These are phyloP conservation scores for Nyctibius bracteatus DNA, from an alignment of 2,113 vertebrate species.

Conservation along the genomic window DNA sequence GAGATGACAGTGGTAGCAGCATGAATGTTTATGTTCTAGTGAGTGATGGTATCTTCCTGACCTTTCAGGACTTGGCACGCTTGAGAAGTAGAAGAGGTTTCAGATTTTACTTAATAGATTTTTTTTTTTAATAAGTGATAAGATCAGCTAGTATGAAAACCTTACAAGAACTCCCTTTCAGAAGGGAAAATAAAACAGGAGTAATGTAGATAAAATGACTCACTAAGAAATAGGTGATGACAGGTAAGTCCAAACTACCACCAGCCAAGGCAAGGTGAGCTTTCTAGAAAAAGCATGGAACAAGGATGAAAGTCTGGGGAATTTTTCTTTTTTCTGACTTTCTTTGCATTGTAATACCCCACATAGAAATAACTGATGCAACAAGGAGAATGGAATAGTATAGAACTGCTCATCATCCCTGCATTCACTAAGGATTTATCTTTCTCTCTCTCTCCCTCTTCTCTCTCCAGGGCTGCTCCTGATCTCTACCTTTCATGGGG, in stretches of 20 bases:
- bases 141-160: background rate
- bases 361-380: background rate
- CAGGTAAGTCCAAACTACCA: background rate
- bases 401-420: background rate
- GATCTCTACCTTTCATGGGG: background rate
- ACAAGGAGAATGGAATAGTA: background rate
- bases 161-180: background rate
- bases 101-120: background rate
- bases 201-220: background rate
- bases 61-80: background rate
- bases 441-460: background rate
- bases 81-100: background rate
- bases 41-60: background rate
- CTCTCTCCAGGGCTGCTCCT: background rate
- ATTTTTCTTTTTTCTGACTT: background rate
- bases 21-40: background rate
- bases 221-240: background rate
- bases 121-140: background rate
- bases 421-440: background rate
- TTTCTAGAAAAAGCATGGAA: background rate
- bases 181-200: background rate
- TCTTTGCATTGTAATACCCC: background rate
- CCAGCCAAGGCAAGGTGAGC: background rate
- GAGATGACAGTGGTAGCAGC: background rate
- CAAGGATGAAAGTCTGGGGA: background rate